Evolutionary conservation across 2,797 vertebrate species (phyloP).

Genomic region (Chelmon rostratus): DNA sequence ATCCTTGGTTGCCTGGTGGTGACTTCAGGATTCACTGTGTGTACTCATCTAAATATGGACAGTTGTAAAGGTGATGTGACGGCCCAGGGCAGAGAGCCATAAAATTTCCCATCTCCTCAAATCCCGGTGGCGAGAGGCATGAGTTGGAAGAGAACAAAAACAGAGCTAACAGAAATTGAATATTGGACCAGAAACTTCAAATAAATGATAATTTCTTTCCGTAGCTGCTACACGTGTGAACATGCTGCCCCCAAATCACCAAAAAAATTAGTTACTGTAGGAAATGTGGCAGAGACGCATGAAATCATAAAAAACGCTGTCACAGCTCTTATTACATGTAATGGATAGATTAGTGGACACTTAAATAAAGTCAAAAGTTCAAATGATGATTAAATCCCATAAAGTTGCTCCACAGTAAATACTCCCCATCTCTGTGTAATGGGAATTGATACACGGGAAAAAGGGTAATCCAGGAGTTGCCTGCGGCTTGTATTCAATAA

Average conservation of each 20-base stretch:
- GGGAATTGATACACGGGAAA: conserved; percentile 42
- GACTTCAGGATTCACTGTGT: too few species aligned
- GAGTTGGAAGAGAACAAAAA: too few species aligned
- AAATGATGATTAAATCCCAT: conserved; percentile 52
- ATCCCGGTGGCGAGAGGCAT: too few species aligned
- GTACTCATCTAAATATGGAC: too few species aligned
- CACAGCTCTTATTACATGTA: neutral
- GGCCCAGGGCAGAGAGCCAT: too few species aligned
- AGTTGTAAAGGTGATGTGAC: too few species aligned
- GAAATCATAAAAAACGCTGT: conserved; percentile 26
- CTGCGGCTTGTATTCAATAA: conserved; percentile 55
- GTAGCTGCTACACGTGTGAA: neutral
- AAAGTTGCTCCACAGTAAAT: conserved; percentile 38
- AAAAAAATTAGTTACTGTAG: neutral
- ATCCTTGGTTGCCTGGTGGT: too few species aligned
- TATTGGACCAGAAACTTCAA: neutral
- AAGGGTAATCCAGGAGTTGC: conserved; percentile 48
- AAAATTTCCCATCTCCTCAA: too few species aligned
- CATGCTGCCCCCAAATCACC: neutral
- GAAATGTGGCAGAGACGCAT: neutral
- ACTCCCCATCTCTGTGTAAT: conserved; percentile 27
- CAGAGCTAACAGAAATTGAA: too few species aligned
- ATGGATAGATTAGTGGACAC: conserved; percentile 42
- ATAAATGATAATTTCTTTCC: neutral
- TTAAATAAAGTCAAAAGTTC: conserved; percentile 56